A percentile compares a stretch with the other conserved stretches of the same genome.
These are phyloP conservation scores for Aratinga solstitialis DNA, from an alignment of 2,797 vertebrate genomes.

Conservation along the genomic window DNA sequence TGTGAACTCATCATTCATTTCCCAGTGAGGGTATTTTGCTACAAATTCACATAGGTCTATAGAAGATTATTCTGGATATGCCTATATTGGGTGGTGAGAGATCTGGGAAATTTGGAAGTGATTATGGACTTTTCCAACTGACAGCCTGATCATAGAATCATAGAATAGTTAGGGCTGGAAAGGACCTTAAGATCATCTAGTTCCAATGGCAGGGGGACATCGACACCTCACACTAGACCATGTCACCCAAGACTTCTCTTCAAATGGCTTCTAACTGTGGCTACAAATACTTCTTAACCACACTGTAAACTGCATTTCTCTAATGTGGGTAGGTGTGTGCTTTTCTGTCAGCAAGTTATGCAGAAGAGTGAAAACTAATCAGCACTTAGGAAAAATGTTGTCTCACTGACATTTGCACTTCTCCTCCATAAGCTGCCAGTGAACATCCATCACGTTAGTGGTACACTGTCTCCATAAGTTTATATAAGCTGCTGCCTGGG, in stretches of 20 bases:
- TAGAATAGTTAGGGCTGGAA: not conserved
- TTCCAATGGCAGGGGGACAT: not conserved
- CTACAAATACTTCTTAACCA: not conserved
- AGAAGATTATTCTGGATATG: not conserved
- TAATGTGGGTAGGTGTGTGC: not conserved
- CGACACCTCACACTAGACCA: not conserved
- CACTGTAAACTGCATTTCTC: accelerated
- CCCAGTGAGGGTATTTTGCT: not conserved
- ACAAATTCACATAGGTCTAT: not conserved
- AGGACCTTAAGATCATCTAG: not conserved
- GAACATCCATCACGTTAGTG: not conserved
- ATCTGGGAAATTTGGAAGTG: not conserved
- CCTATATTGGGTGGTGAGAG: not conserved
- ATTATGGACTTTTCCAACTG: not conserved
- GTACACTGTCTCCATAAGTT: constrained; percentile 3
- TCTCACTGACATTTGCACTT: constrained; percentile 22
- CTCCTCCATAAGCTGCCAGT: constrained; percentile 26
- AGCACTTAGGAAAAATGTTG: not conserved
- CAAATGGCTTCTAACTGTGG: not conserved
- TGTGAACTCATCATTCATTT: not conserved
- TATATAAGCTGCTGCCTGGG: not conserved
- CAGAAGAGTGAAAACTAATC: constrained; percentile 9
- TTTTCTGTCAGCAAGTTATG: not conserved
- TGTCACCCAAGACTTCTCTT: not conserved
- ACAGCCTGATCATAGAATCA: not conserved